Evolutionary conservation across 2,113 vertebrate species (phyloP).

Genomic region (Urocynchramus pylzowi): DNA sequence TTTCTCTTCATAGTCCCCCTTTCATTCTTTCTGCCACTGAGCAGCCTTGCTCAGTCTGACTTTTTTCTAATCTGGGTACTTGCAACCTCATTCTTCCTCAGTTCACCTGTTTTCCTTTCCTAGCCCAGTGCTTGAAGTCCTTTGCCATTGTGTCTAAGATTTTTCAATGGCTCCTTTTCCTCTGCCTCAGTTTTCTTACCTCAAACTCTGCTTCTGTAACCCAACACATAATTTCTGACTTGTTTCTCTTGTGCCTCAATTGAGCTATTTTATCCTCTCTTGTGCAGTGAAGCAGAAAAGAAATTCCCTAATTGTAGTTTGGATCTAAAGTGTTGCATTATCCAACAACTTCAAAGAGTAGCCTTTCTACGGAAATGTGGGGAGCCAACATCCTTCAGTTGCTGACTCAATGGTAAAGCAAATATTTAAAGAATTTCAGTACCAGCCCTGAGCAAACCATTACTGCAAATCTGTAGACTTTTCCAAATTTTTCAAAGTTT

Average conservation of each 20-base stretch:
- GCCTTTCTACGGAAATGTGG: not conserved
- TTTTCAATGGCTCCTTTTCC: not conserved
- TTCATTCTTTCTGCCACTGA: not conserved
- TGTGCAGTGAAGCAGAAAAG: not conserved
- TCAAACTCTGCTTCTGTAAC: not conserved
- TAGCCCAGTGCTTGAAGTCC: not conserved
- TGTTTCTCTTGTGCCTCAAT: not conserved
- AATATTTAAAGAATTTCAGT: slow-evolving; percentile 22
- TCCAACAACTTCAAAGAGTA: not conserved
- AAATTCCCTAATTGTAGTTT: not conserved
- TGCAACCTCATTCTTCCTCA: not conserved
- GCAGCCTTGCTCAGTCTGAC: not conserved
- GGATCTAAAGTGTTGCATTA: not conserved
- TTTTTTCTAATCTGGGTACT: not conserved
- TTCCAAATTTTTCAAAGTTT: not conserved
- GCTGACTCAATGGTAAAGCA: not conserved
- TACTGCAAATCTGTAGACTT: not conserved
- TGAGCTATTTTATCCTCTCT: not conserved
- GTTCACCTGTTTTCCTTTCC: not conserved
- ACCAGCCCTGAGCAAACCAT: not conserved
- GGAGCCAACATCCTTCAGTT: not conserved
- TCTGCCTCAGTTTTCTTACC: not conserved
- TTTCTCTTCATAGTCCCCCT: not conserved
- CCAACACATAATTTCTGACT: not conserved
- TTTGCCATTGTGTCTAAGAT: not conserved